These are phyloP conservation scores for Caenorhabditis japonica DNA, from an alignment of 2,888 invertebrate genomes.

Conservation along the genomic window DNA sequence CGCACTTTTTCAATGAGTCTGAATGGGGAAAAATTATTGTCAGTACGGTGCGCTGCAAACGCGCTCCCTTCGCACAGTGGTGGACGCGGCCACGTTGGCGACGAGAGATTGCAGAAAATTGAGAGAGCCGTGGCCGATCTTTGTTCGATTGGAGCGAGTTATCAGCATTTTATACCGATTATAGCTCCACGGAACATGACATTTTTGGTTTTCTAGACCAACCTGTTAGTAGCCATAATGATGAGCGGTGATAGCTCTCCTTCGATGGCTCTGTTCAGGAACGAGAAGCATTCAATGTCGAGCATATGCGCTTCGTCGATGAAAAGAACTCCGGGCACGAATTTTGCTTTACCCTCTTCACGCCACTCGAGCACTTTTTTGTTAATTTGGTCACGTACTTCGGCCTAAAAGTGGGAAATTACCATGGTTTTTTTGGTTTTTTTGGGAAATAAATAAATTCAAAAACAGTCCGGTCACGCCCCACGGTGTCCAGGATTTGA, in stretches of 20 bases:
- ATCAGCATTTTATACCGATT: too few relatives aligned
- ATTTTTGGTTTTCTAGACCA: too few relatives aligned
- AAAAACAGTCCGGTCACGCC: too few relatives aligned
- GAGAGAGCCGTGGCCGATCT: too few relatives aligned
- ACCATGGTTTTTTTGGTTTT: too few relatives aligned
- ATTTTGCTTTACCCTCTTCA: conserved; percentile 98
- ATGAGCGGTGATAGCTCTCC: conserved; percentile 95
- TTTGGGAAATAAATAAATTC: too few relatives aligned
- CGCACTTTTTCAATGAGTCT: conserved; percentile 83
- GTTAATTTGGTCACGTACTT: conserved; percentile 97
- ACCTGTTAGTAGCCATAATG: conserved; percentile 98
- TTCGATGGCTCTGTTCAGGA: conserved; percentile 94
- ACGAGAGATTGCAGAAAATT: too few relatives aligned
- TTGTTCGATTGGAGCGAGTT: too few relatives aligned
- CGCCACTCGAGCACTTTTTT: conserved; percentile 97
- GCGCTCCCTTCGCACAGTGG: too few relatives aligned
- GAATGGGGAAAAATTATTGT: conserved; percentile 6
- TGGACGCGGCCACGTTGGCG: too few relatives aligned
- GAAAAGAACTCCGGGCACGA: conserved; percentile 88
- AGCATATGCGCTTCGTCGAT: conserved; percentile 87
- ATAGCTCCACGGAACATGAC: conserved; percentile 3
- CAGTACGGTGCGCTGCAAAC: too few relatives aligned
- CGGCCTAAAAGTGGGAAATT: conserved; percentile 79
- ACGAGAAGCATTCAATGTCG: conserved; percentile 99
- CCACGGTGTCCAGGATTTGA: too few relatives aligned